Conservation (phyloP, 1,140 invertebrate genomes). For the Drosophila kurseongensis region DNA sequence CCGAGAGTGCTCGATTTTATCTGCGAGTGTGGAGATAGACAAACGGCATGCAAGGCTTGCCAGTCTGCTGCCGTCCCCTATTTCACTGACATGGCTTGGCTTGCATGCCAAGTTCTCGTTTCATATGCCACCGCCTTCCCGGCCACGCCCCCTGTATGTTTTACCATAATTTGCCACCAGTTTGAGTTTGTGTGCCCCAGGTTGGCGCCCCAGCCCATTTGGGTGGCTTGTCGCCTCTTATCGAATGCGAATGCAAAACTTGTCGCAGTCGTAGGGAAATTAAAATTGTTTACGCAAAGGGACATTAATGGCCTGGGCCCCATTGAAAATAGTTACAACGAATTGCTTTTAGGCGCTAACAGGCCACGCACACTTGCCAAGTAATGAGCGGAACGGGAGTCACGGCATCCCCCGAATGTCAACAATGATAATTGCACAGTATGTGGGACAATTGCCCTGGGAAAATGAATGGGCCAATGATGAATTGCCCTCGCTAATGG, state of each 20-base stretch:
- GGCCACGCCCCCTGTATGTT: slow-evolving; percentile 62
- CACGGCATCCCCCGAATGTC: slow-evolving; percentile 16
- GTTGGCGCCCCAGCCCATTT: slow-evolving; percentile 35
- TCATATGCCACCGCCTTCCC: slow-evolving; percentile 52
- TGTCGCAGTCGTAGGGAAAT: slow-evolving; percentile 55
- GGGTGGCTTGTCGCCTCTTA: slow-evolving; percentile 68
- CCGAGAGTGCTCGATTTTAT: slow-evolving; percentile 15
- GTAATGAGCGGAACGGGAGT: slow-evolving; percentile 41
- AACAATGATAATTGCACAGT: slow-evolving; percentile 44
- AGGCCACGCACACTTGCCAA: slow-evolving; percentile 37
- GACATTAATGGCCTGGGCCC: slow-evolving; percentile 62
- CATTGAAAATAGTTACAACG: slow-evolving; percentile 61
- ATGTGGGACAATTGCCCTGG: slow-evolving; percentile 44
- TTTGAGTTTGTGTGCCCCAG: slow-evolving; percentile 34
- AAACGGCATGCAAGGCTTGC: slow-evolving; percentile 27
- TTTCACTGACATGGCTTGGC: slow-evolving; percentile 33
- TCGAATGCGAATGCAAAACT: slow-evolving; percentile 72
- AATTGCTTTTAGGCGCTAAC: slow-evolving; percentile 78
- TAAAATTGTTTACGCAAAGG: slow-evolving; percentile 79
- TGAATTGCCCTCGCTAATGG: slow-evolving; percentile 39
- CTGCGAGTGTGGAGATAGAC: slow-evolving; percentile 31
- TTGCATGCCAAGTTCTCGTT: slow-evolving; percentile 71
- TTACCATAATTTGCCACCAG: slow-evolving; percentile 78
- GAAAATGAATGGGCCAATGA: slow-evolving; percentile 23
- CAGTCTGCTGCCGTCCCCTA: slow-evolving; percentile 22